Evolutionary conservation across 2,113 vertebrate species (phyloP).

Genomic region (Poeciliopsis occidentalis): DNA sequence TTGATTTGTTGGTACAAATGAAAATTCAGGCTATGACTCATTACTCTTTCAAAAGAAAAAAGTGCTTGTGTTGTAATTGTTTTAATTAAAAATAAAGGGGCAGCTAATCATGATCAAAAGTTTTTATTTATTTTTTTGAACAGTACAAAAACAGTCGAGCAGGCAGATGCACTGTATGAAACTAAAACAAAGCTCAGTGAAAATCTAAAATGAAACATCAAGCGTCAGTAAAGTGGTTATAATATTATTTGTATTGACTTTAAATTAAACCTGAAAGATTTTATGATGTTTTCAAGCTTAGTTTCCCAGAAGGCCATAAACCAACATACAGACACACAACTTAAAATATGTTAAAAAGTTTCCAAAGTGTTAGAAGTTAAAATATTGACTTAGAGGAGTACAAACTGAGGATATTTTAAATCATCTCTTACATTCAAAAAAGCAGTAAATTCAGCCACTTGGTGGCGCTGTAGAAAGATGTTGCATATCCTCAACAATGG

Average conservation of each 20-base stretch:
- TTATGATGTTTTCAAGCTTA: no score
- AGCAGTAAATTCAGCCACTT: conserved; percentile 7
- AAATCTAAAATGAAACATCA: background rate
- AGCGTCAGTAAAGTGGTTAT: background rate
- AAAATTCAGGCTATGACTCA: no score
- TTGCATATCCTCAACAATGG: background rate
- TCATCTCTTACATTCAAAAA: background rate
- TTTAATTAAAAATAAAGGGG: background rate
- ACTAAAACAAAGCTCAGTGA: background rate
- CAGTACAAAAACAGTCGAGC: conserved; percentile 22
- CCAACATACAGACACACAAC: background rate
- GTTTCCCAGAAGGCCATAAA: background rate
- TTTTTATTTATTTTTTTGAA: conserved; percentile 31
- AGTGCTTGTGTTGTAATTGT: background rate
- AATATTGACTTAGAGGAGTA: background rate
- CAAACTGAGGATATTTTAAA: background rate
- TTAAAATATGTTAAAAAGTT: background rate
- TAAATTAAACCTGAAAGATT: no score
- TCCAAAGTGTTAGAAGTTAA: background rate
- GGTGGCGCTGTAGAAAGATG: background rate
- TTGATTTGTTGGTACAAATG: no score
- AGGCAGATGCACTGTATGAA: conserved; percentile 4
- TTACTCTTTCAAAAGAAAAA: background rate
- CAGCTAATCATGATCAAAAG: background rate
- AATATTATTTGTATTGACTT: background rate